phyloP scores from a whole-genome alignment of 1,140 invertebrate species.

The Frieseomelitta varia region DNA sequence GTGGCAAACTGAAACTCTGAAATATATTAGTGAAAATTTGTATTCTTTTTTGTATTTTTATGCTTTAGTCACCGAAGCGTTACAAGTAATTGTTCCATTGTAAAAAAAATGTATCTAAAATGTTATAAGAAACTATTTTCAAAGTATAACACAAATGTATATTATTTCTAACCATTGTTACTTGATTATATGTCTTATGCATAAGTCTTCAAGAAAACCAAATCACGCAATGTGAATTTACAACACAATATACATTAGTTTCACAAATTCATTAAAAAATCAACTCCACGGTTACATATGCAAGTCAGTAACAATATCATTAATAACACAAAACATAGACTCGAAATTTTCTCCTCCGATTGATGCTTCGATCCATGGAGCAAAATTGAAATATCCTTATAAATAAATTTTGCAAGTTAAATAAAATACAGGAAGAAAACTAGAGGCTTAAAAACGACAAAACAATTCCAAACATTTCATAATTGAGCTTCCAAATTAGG shows the following conservation, averaged over 20 bases:
- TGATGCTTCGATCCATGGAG: too few species aligned
- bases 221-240: slow-evolving; percentile 25
- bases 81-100: too few species aligned
- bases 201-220: background rate
- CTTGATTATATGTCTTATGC: background rate
- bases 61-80: background rate
- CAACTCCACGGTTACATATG: slow-evolving; percentile 11
- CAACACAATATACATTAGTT: background rate
- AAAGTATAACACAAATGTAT: slow-evolving; percentile 7
- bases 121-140: background rate
- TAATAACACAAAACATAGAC: background rate
- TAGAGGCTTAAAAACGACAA: too few species aligned
- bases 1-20: slow-evolving; percentile 84
- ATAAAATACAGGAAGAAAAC: too few species aligned
- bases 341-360: too few species aligned
- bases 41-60: background rate
- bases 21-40: slow-evolving; percentile 63
- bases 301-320: slow-evolving; percentile 18
- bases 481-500: too few species aligned
- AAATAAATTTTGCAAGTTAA: too few species aligned
- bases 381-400: too few species aligned
- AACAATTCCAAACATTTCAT: too few species aligned
- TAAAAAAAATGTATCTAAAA: background rate
- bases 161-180: slow-evolving; percentile 55
- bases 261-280: slow-evolving; percentile 23